Evolutionary conservation across 2,888 invertebrate genomes (phyloP).

Genomic region (Sminthurinus aureus): DNA sequence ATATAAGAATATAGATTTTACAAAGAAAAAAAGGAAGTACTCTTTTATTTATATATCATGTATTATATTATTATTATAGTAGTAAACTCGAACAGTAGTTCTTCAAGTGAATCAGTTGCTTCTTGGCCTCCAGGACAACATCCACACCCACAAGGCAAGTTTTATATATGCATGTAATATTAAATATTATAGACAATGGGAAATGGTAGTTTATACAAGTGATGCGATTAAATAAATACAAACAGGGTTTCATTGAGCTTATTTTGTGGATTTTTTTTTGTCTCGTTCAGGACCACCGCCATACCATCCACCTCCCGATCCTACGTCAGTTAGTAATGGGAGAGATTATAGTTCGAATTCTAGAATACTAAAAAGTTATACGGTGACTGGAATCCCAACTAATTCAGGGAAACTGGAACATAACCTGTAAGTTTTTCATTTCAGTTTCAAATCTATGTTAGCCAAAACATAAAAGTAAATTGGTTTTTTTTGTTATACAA

Average conservation of each 20-base stretch:
- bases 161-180: no score
- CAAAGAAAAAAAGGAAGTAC: not conserved
- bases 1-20: not conserved
- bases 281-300: slow-evolving; percentile 56
- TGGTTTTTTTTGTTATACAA: not conserved
- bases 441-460: no score
- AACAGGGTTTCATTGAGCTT: no score
- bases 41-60: slow-evolving; percentile 3
- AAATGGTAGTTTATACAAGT: no score
- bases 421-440: no score
- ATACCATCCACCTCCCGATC: slow-evolving; percentile 60
- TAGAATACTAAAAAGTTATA: no score
- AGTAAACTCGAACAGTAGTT: slow-evolving; percentile 54
- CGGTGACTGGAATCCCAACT: no score
- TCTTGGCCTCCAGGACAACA: slow-evolving; percentile 54
- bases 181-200: no score
- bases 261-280: not conserved
- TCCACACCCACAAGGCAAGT: not conserved
- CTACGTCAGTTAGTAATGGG: slow-evolving; percentile 57
- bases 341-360: slow-evolving; percentile 47
- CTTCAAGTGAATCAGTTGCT: slow-evolving; percentile 59
- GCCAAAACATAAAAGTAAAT: not conserved
- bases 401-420: no score
- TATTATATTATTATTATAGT: not conserved
- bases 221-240: no score